Evolutionary conservation across 1,140 invertebrate genomes (phyloP), one percentile per base, ranked within the genome.

Genomic region (Bombus sylvicola): DNA sequence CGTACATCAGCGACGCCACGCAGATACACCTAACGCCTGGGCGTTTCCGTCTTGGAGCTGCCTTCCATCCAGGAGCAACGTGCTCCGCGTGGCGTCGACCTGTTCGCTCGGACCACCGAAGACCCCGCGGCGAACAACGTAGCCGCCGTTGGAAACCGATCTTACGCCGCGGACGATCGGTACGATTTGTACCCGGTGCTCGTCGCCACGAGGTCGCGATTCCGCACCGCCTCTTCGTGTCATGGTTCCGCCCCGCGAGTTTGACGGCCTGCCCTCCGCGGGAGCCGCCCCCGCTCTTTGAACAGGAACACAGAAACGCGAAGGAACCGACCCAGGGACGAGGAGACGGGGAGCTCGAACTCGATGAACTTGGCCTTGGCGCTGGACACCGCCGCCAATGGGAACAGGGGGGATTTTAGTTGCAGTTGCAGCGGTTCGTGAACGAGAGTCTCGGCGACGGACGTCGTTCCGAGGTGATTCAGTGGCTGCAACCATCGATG

Each of bases 261-360:
- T 95, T 95, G 94, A 95, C 93, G 94, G 94, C 94, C 95, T 95
- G 95, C 95, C 95, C 94, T 95, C 95, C 94, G 94, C 94, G 94
- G 94, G 95, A 94, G 94, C 95, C 94, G 95, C 95, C 95, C 94
- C 94, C 95, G 95, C 94, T 94, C 93, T 94, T 95, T 53, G 93
- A 95, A 91, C 92, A 95, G 95, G 95, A 94, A 93, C 91, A 89
- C 95, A 95, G 94, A 76, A 95, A 91, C 82, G 77, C 73, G 81
- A 87, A 94, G 92, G 92, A 94, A 95, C 82, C 74, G 74, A 79
- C 47, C 31, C 53, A 18, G 64, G 66, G 34, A 64, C 25, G n/a
- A 15, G 13, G n/a, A 31, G 64, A 62, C 28, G 28, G 64, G 59
- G 5, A 57, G 9, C 28, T 68, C 0, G 74, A 53, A 22, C 41